These are phyloP conservation scores for Zhengitettix transpicula DNA, from an alignment of 2,888 invertebrate species.

Conservation along the genomic window DNA sequence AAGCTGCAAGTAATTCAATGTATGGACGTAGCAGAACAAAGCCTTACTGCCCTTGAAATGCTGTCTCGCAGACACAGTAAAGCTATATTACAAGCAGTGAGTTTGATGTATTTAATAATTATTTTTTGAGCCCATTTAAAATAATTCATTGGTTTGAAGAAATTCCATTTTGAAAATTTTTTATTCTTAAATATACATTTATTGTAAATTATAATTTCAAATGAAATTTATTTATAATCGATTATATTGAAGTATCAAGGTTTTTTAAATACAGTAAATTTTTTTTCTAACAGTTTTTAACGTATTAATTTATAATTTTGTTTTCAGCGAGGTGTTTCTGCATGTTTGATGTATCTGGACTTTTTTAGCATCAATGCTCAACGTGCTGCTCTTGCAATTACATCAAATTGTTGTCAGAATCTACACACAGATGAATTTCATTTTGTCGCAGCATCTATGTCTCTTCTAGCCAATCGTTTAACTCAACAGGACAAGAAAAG, in stretches of 20 bases:
- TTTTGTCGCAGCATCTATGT: constrained; percentile 73
- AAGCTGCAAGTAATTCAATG: constrained; percentile 96
- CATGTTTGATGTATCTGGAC: constrained; percentile 91
- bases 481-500: constrained; percentile 79
- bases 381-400: constrained; percentile 86
- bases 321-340: constrained; percentile 78
- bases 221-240: too few relatives aligned
- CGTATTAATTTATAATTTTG: background rate
- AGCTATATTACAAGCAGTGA: constrained; percentile 80
- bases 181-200: too few relatives aligned
- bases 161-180: too few relatives aligned
- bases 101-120: constrained; percentile 17
- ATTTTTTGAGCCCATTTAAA: too few relatives aligned
- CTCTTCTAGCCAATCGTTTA: constrained; percentile 56
- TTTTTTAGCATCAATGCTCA: constrained; percentile 98
- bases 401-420: constrained; percentile 95
- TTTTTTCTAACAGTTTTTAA: background rate
- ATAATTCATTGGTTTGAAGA: too few relatives aligned
- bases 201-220: too few relatives aligned
- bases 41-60: constrained; percentile 92
- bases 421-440: constrained; percentile 88
- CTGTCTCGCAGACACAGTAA: constrained; percentile 91
- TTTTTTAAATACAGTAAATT: too few relatives aligned
- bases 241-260: too few relatives aligned
- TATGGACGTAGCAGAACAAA: constrained; percentile 99